Conservation (phyloP, 2,888 invertebrate genomes). For the Coenonympha glycerion region DNA sequence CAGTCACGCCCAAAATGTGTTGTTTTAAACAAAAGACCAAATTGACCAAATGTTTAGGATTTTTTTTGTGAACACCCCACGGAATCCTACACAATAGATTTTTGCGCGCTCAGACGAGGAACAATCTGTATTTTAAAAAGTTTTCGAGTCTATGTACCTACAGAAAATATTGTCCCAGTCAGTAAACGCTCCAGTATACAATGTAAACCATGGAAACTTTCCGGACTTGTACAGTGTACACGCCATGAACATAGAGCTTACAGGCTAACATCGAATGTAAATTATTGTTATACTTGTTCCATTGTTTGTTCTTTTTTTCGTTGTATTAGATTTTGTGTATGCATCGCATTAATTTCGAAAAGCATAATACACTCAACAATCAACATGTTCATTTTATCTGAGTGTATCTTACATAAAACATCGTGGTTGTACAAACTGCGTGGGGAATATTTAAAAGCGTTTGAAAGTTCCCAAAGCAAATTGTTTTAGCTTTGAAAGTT, state of each 20-base stretch:
- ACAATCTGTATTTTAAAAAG: conserved; percentile 6
- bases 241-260: not conserved
- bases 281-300: too few relatives aligned
- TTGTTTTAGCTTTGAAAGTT: conserved; percentile 36
- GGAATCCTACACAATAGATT: not conserved
- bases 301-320: conserved; percentile 4
- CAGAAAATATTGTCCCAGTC: conserved; percentile 46
- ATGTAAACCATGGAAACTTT: not conserved
- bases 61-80: not conserved
- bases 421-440: not conserved
- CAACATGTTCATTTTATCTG: not conserved
- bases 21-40: not conserved
- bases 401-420: not conserved
- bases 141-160: conserved; percentile 28
- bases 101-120: not conserved
- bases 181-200: conserved; percentile 37
- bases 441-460: conserved; percentile 14
- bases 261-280: too few relatives aligned
- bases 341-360: not conserved
- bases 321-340: not conserved
- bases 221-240: not conserved
- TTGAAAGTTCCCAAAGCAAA: conserved; percentile 40
- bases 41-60: not conserved
- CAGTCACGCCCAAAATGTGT: not conserved
- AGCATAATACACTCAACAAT: too few relatives aligned